A percentile compares a stretch with the other conserved stretches of the same genome.
These are phyloP conservation scores for Stegophylla sp. DNA, from an alignment of 2,888 invertebrate species.

Conservation along the genomic window DNA sequence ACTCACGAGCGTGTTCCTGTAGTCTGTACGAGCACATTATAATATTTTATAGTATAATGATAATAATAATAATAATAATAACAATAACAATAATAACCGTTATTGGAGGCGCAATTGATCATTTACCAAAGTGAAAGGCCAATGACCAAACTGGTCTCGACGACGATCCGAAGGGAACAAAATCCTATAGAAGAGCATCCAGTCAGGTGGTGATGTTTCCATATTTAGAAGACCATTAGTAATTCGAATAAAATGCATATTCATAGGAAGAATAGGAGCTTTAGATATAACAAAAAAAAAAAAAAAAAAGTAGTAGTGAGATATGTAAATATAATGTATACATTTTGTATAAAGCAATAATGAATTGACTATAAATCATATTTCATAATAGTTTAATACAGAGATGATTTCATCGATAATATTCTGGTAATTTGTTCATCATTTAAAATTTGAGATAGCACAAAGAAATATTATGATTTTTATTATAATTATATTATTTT, in stretches of 20 bases:
- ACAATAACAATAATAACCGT: slow-evolving; percentile 26
- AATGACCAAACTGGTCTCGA: slow-evolving; percentile 15
- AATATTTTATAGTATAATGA: neutral
- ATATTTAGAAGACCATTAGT: neutral
- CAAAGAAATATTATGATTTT: too few species aligned
- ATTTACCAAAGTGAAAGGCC: slow-evolving; percentile 20
- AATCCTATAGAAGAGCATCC: neutral
- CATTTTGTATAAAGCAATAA: neutral
- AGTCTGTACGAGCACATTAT: neutral
- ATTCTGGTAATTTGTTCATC: neutral
- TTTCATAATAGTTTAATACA: neutral
- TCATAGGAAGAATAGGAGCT: neutral
- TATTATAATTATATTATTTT: too few species aligned
- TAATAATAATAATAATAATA: too few species aligned
- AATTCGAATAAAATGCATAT: neutral
- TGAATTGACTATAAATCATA: neutral
- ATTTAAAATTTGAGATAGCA: neutral
- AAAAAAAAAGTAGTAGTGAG: neutral
- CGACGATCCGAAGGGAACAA: neutral
- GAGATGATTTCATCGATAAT: neutral
- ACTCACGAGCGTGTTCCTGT: neutral
- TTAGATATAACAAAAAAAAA: neutral
- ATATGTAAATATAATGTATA: neutral
- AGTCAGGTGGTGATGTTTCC: neutral
- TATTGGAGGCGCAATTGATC: neutral